Evolutionary conservation across 2,113 vertebrate genomes (phyloP), one percentile per base, ranked within the genome.

Genomic region (Arvicanthis niloticus): DNA sequence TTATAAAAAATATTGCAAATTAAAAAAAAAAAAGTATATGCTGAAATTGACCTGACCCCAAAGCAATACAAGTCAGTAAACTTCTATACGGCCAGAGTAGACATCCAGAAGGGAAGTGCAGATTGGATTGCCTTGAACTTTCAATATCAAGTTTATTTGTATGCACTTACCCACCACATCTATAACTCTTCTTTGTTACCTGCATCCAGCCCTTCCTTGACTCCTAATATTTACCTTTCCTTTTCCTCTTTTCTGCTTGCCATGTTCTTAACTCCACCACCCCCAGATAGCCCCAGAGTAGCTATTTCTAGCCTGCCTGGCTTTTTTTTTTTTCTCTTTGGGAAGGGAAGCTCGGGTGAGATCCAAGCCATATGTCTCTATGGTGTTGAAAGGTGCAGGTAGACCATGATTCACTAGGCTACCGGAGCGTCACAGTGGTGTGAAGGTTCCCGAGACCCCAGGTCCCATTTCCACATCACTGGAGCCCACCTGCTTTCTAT

Each of bases 51-150:
- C 56, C 80, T 84, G 22, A 40, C 37, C n/a, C n/a, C n/a, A 60
- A 15, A 84, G 80, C n/a, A 13, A 26, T 40, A 24, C 4, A 1
- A 42, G 22, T 29, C 22, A 29, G 24, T 29, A n/a, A 62, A 42
- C 12, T 29, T 42, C 56, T 42, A 3, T 29, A 42, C 0, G 13
- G n/a, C 29, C 16, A 62, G 81, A 26, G 0, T 2, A 58, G 56
- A 40, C 53, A 37, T 7, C 8, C 56, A 29, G n/a, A 58, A 42
- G 80, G 60, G 80, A 42, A 29, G 56, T 29, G 31, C 12, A 7
- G 22, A 29, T 3, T 16, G 7, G 53, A 16, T 29, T 15, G 7
- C 26, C 15, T 16, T 7, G 31, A 16, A 29, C 22, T 8, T 60
- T 42, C 80, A 82, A 7, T 31, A 5, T 3, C 56, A 19, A 65